Evolutionary conservation across 2,797 vertebrate genomes (phyloP), one percentile per base, ranked within the genome.

Genomic region (Gymnoscopelus braueri): DNA sequence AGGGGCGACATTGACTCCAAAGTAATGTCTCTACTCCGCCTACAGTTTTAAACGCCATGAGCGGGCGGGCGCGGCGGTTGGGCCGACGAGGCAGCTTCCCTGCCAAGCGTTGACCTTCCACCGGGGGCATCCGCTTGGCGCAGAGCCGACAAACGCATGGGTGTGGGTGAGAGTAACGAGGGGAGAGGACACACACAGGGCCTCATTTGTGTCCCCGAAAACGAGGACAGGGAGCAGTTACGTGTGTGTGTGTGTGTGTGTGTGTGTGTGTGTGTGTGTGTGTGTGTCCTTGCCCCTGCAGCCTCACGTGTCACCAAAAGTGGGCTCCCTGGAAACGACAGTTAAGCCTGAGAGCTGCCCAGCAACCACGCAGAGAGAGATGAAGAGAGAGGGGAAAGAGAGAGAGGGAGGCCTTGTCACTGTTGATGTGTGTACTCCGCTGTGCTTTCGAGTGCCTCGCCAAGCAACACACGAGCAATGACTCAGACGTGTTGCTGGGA

Each of bases 291-390:
- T 35, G 58, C 52, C 74, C 77, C 63, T 19, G 23, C 0, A 2
- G 54, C 23, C 59, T 58, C 13, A 48, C 63, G 26, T 29, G 26
- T 29, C 48, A 52, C 72, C 65, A 60, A 3, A 57, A 71, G 66
- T 72, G 62, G 66, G 70, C 60, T 78, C 72, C 64, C 74, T 60
- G 78, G 69, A 72, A 75, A 66, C 50, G 80, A 88, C 82, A 84
- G 83, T 62, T 83, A 29, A 44, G 78, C 77, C 84, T 63, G 58
- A 44, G 66, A 80, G 80, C 82, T 75, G 65, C 74, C 79, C 65
- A 48, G 75, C 72, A 80, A 79, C 80, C 47, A 44, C 29, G 29
- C 7, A 48, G 29, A 47, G 10, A 29, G 47, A 59, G 48, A 39
- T 50, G 0, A 8, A 53, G 56, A 8, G 9, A 9, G 29, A 35